Conservation (phyloP, 2,797 vertebrate genomes). For the Vultur gryphus region DNA sequence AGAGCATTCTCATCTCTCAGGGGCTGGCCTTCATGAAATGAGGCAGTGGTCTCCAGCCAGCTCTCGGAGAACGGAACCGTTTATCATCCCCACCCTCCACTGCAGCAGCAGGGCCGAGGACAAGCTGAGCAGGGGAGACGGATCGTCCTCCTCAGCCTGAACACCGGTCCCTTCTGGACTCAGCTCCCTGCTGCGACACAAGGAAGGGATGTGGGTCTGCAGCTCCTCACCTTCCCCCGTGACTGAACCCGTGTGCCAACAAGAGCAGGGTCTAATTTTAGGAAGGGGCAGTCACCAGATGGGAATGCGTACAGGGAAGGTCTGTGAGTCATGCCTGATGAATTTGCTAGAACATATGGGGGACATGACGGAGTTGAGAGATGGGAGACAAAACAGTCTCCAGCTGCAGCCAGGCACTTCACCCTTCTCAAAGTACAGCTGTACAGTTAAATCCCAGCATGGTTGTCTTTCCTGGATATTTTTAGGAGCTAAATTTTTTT, state of each 20-base stretch:
- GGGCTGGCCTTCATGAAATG: not conserved
- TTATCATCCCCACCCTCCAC: not conserved
- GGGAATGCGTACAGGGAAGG: conserved; percentile 11
- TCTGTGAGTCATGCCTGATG: conserved; percentile 54
- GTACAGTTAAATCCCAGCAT: not conserved
- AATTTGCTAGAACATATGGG: conserved; percentile 25
- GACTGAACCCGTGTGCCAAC: not conserved
- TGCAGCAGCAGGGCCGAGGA: not conserved
- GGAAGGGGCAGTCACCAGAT: conserved; percentile 51
- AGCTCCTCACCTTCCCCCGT: not conserved
- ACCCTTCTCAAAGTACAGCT: not conserved
- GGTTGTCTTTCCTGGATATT: not conserved
- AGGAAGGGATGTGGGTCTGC: not conserved
- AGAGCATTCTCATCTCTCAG: not conserved
- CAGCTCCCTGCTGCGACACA: not conserved
- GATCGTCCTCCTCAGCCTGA: not conserved
- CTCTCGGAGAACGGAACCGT: not conserved
- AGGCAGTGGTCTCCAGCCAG: not conserved
- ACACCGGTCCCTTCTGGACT: not conserved
- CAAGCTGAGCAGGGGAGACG: not conserved
- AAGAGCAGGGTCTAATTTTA: conserved; percentile 43
- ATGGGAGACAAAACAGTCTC: conserved; percentile 41
- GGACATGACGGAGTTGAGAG: conserved; percentile 15
- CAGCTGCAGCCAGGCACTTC: conserved; percentile 19
- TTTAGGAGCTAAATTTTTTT: conserved; percentile 7